Evolutionary conservation across 2,797 vertebrate species (phyloP), one percentile per base, ranked within the genome.

Genomic region (Mus spretus): DNA sequence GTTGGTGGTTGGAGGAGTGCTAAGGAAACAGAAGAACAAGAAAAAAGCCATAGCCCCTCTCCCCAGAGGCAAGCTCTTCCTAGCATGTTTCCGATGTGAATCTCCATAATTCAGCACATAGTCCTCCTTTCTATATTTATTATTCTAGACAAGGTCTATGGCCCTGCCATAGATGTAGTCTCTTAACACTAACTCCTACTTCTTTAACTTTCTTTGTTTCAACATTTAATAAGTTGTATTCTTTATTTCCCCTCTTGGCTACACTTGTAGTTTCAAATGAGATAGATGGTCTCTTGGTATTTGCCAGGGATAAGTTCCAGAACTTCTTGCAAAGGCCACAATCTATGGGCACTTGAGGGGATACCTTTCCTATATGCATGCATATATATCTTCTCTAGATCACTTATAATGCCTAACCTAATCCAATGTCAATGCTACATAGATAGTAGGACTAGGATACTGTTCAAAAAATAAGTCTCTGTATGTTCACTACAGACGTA

Each of bases 261-360:
- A 89, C 12, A 67, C 59, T 57, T 90, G 12, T 67, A 34, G 67
- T 96, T 80, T 92, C n/a, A 92, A 92, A 92, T 72, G 78, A 74
- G 40, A 50, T 89, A 79, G 19, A 19, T 57, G 19, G 53, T 59
- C 40, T 37, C 44, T 83, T 44, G 37, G 20, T 75, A 65, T 83
- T 57, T 88, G 34, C 44, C 20, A 47, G 75, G 63, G 40, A 14
- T 55, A 83, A 14, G 34, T 24, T 55, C 44, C 9, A 75, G 47
- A n/a, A 89, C 17, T 3, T 28, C 85, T 50, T 61, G 44, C 65
- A 61, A 88, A 75, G 40, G 40, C 12, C 14, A 80, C 11, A 74
- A 61, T 55, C 26, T 19, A 34, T 53, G 34, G 67, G 59, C n/a
- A 24, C 47, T 40, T 20, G 12, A 67, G 13, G 67, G 12, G 40